Conservation (phyloP, 2,797 vertebrate species). For the Cheracebus regulus region DNA sequence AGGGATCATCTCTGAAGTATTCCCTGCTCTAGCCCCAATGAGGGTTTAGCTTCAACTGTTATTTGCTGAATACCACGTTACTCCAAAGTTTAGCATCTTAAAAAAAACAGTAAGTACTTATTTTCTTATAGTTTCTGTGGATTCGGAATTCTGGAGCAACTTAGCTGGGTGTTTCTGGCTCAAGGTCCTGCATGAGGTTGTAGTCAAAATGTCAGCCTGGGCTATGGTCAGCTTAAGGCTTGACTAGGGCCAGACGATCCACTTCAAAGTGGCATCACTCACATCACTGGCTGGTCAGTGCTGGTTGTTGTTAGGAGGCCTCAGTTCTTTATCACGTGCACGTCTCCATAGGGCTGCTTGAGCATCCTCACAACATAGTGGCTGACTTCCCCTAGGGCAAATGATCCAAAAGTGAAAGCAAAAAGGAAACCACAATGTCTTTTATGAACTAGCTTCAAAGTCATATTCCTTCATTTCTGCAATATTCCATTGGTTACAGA, state of each 20-base stretch:
- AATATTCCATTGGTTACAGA: background rate
- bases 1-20: background rate
- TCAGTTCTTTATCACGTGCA: background rate
- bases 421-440: background rate
- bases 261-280: too few species aligned
- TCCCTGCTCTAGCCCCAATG: too few species aligned
- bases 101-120: background rate
- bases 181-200: background rate
- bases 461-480: background rate
- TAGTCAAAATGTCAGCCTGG: rapidly evolving
- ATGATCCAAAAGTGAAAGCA: background rate
- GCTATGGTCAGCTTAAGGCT: background rate
- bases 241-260: background rate
- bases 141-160: background rate
- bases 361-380: background rate
- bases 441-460: background rate
- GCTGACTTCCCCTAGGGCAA: background rate
- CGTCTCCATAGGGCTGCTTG: background rate
- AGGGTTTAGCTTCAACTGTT: too few species aligned
- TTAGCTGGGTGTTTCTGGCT: background rate
- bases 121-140: background rate
- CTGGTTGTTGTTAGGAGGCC: background rate
- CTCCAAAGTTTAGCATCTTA: background rate
- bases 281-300: background rate
- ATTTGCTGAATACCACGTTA: too few species aligned